These are phyloP conservation scores for Rhodophaea formosa DNA, from an alignment of 2,888 invertebrate species.

Conservation along the genomic window DNA sequence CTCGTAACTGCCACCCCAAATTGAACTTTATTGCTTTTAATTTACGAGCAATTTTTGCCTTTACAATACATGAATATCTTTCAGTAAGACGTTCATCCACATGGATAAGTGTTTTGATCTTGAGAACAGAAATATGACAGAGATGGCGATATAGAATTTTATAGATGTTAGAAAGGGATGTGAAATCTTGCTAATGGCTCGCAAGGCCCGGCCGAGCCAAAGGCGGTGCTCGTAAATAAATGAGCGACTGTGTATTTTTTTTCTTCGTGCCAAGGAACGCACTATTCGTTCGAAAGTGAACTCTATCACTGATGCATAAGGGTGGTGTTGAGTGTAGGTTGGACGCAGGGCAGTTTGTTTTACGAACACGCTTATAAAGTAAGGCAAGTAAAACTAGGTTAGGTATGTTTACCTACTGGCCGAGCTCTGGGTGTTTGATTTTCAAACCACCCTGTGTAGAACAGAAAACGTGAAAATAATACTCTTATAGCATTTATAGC, in stretches of 20 bases:
- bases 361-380: constrained; percentile 18
- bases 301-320: constrained; percentile 24
- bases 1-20: not conserved
- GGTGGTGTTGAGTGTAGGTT: constrained; percentile 16
- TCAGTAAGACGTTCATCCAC: constrained; percentile 5
- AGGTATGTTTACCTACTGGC: constrained; percentile 25
- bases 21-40: constrained; percentile 1
- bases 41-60: constrained; percentile 2
- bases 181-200: constrained; percentile 49
- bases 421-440: constrained; percentile 13
- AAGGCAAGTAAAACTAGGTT: constrained; percentile 21
- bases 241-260: constrained; percentile 48
- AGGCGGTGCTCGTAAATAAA: constrained; percentile 53
- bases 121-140: constrained; percentile 11
- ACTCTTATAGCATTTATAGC: constrained; percentile 8
- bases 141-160: not conserved
- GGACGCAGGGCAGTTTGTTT: constrained; percentile 22
- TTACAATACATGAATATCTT: not conserved
- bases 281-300: constrained; percentile 21
- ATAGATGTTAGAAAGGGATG: constrained; percentile 36
- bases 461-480: not conserved
- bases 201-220: constrained; percentile 39
- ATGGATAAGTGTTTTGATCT: constrained; percentile 15
- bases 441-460: not conserved
- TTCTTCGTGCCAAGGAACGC: constrained; percentile 16